Conservation (phyloP, 2,888 invertebrate genomes). For the Miltochrista miniata region DNA sequence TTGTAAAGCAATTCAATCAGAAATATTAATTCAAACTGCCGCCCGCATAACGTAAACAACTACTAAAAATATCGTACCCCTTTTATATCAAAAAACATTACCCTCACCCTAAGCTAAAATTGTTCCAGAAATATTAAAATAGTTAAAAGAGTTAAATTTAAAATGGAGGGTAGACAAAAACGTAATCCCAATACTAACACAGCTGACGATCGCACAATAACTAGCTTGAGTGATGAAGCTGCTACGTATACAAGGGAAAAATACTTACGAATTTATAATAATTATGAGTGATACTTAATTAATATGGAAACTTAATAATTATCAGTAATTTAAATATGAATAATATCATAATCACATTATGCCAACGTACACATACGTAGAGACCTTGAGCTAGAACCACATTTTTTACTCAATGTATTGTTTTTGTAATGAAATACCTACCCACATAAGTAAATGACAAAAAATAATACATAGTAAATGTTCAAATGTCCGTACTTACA, state of each 20-base stretch:
- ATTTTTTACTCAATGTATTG: too few relatives aligned
- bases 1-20: constrained; percentile 48
- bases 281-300: not conserved
- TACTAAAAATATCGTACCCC: constrained; percentile 62
- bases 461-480: too few relatives aligned
- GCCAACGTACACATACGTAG: too few relatives aligned
- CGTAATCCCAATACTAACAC: constrained; percentile 78
- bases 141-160: constrained; percentile 83
- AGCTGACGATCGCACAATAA: constrained; percentile 70
- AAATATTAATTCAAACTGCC: constrained; percentile 56
- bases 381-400: too few relatives aligned
- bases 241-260: constrained; percentile 22
- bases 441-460: too few relatives aligned
- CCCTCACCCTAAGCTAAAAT: constrained; percentile 75
- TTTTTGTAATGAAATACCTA: too few relatives aligned
- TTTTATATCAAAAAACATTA: constrained; percentile 64
- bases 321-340: too few relatives aligned
- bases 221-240: constrained; percentile 33
- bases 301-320: too few relatives aligned
- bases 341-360: too few relatives aligned
- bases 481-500: constrained; percentile 24
- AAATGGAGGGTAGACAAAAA: constrained; percentile 72
- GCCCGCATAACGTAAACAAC: constrained; percentile 63
- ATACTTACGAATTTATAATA: too few relatives aligned
- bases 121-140: constrained; percentile 81